Percentiles rank a stretch among this genome's conserved stretches.
Evolutionary conservation across 2,797 vertebrate genomes (phyloP).

Genomic region (Bradypodion pumilum): DNA sequence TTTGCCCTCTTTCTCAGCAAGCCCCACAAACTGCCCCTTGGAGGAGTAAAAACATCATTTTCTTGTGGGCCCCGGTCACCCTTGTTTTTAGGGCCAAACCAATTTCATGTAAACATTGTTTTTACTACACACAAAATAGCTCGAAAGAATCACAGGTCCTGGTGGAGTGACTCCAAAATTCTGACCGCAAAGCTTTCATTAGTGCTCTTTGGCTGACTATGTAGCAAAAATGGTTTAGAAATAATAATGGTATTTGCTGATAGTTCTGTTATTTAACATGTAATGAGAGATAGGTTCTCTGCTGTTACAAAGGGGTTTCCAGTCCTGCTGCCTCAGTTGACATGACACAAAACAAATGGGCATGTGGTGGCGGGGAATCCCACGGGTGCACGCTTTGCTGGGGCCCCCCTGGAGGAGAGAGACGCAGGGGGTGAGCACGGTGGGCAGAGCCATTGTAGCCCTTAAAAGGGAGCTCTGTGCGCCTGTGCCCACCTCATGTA

Average conservation of each 20-base stretch:
- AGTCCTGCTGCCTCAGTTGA: neutral
- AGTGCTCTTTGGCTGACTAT: constrained; percentile 6
- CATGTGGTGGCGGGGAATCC: no score
- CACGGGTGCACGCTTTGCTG: no score
- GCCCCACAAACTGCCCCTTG: constrained; percentile 35
- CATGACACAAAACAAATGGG: accelerated
- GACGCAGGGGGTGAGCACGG: no score
- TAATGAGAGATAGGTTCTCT: neutral
- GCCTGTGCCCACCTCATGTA: no score
- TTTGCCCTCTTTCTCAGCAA: constrained; percentile 21
- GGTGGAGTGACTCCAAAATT: constrained; percentile 14
- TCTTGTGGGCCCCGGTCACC: constrained; percentile 6
- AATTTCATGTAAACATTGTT: constrained; percentile 46
- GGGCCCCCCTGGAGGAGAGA: no score
- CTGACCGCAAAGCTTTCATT: constrained; percentile 33
- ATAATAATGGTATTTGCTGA: constrained; percentile 6
- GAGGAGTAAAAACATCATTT: constrained; percentile 31
- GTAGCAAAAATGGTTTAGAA: neutral
- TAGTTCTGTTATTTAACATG: constrained; percentile 6
- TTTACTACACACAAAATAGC: constrained; percentile 14
- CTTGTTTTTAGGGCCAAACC: constrained; percentile 44
- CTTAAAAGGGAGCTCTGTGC: no score
- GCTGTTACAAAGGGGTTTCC: neutral
- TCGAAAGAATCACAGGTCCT: constrained; percentile 43
- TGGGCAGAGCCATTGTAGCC: no score